These are phyloP conservation scores for Scrobipalpa atriplicella DNA, from an alignment of 2,888 invertebrate species.

Conservation along the genomic window DNA sequence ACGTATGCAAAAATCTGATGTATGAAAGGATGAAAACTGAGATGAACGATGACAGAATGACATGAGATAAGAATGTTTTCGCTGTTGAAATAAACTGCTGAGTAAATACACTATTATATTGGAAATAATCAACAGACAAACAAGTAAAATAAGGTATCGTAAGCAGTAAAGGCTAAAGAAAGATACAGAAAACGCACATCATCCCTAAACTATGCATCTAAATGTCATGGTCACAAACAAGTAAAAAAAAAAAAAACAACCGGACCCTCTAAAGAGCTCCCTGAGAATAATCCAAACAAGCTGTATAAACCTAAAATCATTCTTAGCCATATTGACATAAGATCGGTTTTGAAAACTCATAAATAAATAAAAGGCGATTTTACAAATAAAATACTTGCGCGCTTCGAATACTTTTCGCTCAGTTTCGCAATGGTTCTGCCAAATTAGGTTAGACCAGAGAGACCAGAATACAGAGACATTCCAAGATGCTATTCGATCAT, in stretches of 20 bases:
- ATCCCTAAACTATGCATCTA: constrained; percentile 34
- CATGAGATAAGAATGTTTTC: background rate
- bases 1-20: constrained; percentile 15
- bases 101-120: too few species aligned
- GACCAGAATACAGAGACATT: constrained; percentile 47
- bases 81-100: too few species aligned
- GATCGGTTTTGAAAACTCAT: background rate
- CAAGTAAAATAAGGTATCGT: background rate
- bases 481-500: constrained; percentile 47
- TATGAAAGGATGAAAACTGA: constrained; percentile 9
- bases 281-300: constrained; percentile 11
- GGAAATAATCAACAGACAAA: too few species aligned
- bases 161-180: background rate
- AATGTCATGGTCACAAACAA: constrained; percentile 37
- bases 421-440: constrained; percentile 45
- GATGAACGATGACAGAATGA: constrained; percentile 10
- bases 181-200: constrained; percentile 6
- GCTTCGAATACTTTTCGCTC: constrained; percentile 29
- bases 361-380: constrained; percentile 19
- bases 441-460: constrained; percentile 38
- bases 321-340: constrained; percentile 10
- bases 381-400: constrained; percentile 15
- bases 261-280: background rate
- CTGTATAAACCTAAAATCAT: background rate
- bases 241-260: constrained; percentile 37